Percentiles rank a stretch among this genome's conserved stretches.
These are phyloP conservation scores for Notiomystis cincta DNA, from an alignment of 2,113 vertebrate genomes.

Conservation along the genomic window DNA sequence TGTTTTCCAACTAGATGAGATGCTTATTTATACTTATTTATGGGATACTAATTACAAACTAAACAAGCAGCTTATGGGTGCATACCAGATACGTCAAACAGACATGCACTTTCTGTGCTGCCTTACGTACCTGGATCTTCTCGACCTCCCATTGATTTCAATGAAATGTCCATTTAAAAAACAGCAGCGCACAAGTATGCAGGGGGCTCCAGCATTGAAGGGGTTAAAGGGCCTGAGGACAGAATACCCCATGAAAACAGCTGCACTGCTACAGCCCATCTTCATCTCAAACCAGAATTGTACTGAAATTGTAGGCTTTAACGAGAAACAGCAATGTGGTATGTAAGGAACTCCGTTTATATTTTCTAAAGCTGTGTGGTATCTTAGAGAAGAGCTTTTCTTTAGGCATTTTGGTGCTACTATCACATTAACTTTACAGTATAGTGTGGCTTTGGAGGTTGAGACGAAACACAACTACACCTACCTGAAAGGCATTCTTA, in stretches of 20 bases:
- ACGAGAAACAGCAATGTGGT: neutral
- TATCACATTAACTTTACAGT: neutral
- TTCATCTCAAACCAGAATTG: conserved; percentile 34
- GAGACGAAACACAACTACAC: conserved; percentile 36
- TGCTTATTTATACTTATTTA: neutral
- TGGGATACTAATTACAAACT: neutral
- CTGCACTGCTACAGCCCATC: conserved; percentile 47
- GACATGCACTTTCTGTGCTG: conserved; percentile 63
- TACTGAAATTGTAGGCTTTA: conserved; percentile 14
- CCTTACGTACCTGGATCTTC: conserved; percentile 72
- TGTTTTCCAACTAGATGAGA: neutral
- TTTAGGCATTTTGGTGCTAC: neutral
- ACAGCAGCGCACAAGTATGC: conserved; percentile 70
- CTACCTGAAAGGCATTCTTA: conserved; percentile 97
- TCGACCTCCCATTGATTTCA: conserved; percentile 68
- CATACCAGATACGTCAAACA: conserved; percentile 59
- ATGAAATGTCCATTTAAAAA: conserved; percentile 73
- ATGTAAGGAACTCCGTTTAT: neutral
- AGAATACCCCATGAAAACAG: conserved; percentile 70
- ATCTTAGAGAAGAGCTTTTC: neutral
- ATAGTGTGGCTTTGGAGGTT: neutral
- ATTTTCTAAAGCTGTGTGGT: neutral
- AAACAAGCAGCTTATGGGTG: conserved; percentile 6
- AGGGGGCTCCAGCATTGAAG: conserved; percentile 70
- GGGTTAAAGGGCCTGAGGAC: conserved; percentile 70